Evolutionary conservation across 2,888 invertebrate species (phyloP).

Genomic region (Frankliniella fusca): DNA sequence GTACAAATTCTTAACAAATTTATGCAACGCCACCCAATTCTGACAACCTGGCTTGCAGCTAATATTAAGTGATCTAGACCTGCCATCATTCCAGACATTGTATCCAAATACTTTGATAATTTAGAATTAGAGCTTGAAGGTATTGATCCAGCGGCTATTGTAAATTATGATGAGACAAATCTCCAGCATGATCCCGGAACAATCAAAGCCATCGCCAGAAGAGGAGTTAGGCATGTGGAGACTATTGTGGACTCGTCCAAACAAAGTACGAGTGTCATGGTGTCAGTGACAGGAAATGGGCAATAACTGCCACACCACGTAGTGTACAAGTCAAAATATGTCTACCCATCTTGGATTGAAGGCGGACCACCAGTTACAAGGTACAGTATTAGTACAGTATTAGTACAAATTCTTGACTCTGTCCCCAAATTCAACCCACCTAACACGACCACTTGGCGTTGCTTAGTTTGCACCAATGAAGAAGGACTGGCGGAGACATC

Average conservation of each 20-base stretch:
- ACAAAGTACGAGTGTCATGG: conserved; percentile 35
- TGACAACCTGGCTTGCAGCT: conserved; percentile 35
- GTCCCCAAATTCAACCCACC: conserved; percentile 37
- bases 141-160: conserved; percentile 34
- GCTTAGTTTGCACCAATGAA: conserved; percentile 38
- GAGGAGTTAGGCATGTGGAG: conserved; percentile 36
- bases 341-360: conserved; percentile 37
- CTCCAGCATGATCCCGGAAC: conserved; percentile 42
- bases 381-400: conserved; percentile 38
- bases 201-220: conserved; percentile 35
- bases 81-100: conserved; percentile 37
- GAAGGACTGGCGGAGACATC: conserved; percentile 35
- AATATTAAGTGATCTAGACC: conserved; percentile 39
- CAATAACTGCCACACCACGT: conserved; percentile 37
- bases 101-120: conserved; percentile 40
- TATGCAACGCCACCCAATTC: conserved; percentile 37
- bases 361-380: conserved; percentile 33
- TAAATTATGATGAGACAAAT: conserved; percentile 44
- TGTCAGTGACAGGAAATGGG: conserved; percentile 36
- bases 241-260: conserved; percentile 35
- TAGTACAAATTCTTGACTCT: conserved; percentile 37
- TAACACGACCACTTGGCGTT: conserved; percentile 38
- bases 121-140: conserved; percentile 38
- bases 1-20: conserved; percentile 38
- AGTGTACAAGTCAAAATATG: conserved; percentile 36